phyloP scores from a whole-genome alignment of 2,797 vertebrate genomes.

The Spatula clypeata region DNA sequence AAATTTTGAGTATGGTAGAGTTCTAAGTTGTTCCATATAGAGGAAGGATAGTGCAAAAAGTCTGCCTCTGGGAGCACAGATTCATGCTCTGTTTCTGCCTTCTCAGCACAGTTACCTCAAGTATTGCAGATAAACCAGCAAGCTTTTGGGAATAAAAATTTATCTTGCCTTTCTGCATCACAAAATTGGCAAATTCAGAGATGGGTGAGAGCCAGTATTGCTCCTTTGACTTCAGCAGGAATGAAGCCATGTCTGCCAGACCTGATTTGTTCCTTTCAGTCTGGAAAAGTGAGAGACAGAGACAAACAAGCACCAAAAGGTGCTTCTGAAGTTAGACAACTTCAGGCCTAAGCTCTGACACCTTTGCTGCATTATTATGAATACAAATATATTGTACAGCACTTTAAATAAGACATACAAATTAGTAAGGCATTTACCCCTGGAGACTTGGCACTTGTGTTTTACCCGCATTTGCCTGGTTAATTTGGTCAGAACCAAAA shows the following conservation, averaged over 20 bases:
- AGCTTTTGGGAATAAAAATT: neutral
- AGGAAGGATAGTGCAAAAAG: neutral
- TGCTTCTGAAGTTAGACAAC: neutral
- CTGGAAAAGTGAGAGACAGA: neutral
- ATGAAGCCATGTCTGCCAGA: neutral
- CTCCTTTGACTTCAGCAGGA: neutral
- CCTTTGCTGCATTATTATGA: neutral
- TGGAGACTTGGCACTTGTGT: neutral
- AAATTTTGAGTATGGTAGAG: neutral
- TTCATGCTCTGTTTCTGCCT: neutral
- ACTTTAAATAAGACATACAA: neutral
- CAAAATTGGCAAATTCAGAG: neutral
- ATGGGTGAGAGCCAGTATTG: accelerated
- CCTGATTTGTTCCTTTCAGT: neutral
- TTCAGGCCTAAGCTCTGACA: neutral
- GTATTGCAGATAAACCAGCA: neutral
- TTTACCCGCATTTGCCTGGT: neutral
- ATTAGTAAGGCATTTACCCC: neutral
- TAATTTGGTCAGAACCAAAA: constrained; percentile 48
- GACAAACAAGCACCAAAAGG: neutral
- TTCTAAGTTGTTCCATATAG: neutral
- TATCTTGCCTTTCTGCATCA: neutral
- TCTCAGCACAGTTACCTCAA: neutral
- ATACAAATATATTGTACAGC: neutral
- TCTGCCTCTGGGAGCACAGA: neutral